These are phyloP conservation scores for Podotricha telesiphe DNA, from an alignment of 2,888 invertebrate species.

Conservation along the genomic window DNA sequence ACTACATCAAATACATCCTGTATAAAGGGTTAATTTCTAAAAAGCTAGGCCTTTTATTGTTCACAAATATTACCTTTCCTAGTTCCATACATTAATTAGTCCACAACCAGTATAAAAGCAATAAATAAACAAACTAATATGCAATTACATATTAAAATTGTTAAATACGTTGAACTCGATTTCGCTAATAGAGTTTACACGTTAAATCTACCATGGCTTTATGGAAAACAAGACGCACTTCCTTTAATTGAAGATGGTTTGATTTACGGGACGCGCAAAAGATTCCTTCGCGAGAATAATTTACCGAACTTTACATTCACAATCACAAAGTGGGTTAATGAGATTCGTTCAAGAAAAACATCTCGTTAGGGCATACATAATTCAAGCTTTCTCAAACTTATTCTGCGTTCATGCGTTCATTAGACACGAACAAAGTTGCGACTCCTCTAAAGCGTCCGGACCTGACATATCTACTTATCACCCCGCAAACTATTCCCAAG, in stretches of 20 bases:
- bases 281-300: conserved; percentile 69
- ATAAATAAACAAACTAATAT: background rate
- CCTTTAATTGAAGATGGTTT: conserved; percentile 49
- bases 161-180: conserved; percentile 6
- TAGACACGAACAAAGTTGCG: conserved; percentile 76
- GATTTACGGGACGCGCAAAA: conserved; percentile 72
- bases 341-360: conserved; percentile 83
- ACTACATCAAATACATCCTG: no score
- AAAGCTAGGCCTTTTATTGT: no score
- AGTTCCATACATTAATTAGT: no score
- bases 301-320: conserved; percentile 79
- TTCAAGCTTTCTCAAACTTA: conserved; percentile 81
- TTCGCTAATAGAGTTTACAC: conserved; percentile 44
- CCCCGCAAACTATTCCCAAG: conserved; percentile 78
- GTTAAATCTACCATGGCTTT: conserved; percentile 6
- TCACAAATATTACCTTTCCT: no score
- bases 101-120: no score
- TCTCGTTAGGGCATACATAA: conserved; percentile 83
- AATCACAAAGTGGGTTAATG: conserved; percentile 83
- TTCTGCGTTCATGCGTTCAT: conserved; percentile 82
- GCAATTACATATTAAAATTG: background rate
- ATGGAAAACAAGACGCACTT: conserved; percentile 24
- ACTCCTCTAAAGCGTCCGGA: conserved; percentile 65
- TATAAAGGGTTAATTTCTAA: no score
- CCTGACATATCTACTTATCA: conserved; percentile 76